Conservation (phyloP, 2,797 vertebrate species). For the Hydrocynus forskahlii region DNA sequence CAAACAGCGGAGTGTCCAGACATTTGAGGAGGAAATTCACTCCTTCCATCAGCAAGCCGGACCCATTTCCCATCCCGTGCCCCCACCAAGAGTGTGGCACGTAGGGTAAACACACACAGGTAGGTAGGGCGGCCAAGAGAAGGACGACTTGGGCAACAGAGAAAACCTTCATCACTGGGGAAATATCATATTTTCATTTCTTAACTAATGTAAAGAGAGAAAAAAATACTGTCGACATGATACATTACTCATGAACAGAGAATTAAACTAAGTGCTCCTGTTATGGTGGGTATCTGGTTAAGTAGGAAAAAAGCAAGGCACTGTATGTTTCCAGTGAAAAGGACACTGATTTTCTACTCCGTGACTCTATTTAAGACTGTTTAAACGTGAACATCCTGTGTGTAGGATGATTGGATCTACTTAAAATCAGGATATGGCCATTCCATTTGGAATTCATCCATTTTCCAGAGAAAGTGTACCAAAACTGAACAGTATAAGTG, state of each 20-base stretch:
- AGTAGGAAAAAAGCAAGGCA: neutral
- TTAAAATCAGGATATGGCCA: neutral
- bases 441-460: neutral
- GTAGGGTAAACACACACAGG: slow-evolving; percentile 40
- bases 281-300: neutral
- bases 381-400: neutral
- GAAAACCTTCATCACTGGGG: slow-evolving; percentile 31
- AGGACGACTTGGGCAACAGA: slow-evolving; percentile 32
- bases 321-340: neutral
- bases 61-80: slow-evolving; percentile 38
- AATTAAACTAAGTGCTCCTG: neutral
- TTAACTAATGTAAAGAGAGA: slow-evolving; percentile 30
- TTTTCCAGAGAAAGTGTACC: no score
- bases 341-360: neutral
- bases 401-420: neutral
- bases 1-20: slow-evolving; percentile 78
- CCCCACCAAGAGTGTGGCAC: slow-evolving; percentile 46
- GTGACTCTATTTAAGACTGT: neutral
- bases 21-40: slow-evolving; percentile 67
- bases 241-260: slow-evolving; percentile 4
- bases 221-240: slow-evolving; percentile 29
- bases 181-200: slow-evolving; percentile 46
- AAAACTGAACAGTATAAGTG: no score
- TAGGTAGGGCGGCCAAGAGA: slow-evolving; percentile 27
- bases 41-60: slow-evolving; percentile 56